Evolutionary conservation across 2,888 invertebrate genomes (phyloP).

Genomic region (Drosophila dives): DNA sequence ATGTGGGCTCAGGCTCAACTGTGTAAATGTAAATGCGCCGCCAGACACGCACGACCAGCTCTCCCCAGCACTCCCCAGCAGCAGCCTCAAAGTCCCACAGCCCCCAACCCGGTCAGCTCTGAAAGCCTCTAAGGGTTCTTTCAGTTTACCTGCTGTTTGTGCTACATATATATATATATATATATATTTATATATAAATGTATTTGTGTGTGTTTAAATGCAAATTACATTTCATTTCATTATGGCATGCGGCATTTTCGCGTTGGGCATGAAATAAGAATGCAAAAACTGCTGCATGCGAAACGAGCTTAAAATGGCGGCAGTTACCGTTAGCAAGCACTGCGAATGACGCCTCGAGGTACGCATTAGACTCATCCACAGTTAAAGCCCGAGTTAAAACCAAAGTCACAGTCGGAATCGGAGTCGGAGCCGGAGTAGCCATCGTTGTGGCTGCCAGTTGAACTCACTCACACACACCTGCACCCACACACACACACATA

Average conservation of each 20-base stretch:
- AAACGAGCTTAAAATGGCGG: slow-evolving; percentile 78
- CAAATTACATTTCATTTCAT: slow-evolving; percentile 78
- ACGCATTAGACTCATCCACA: slow-evolving; percentile 63
- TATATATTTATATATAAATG: slow-evolving; percentile 11
- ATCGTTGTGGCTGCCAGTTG: slow-evolving; percentile 37
- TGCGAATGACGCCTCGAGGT: slow-evolving; percentile 60
- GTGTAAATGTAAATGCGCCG: slow-evolving; percentile 62
- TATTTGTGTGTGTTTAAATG: slow-evolving; percentile 67
- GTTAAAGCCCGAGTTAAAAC: slow-evolving; percentile 39
- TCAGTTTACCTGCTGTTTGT: slow-evolving; percentile 11
- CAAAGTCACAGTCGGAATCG: slow-evolving; percentile 8
- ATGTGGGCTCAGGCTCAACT: slow-evolving; percentile 55
- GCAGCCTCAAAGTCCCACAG: background rate
- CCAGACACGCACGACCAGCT: slow-evolving; percentile 56
- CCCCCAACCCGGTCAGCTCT: background rate
- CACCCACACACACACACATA: slow-evolving; percentile 17
- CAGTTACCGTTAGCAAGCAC: slow-evolving; percentile 69
- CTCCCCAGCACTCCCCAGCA: slow-evolving; percentile 4
- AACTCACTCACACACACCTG: slow-evolving; percentile 31
- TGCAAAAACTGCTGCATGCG: slow-evolving; percentile 64
- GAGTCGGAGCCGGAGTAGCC: slow-evolving; percentile 16
- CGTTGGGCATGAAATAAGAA: slow-evolving; percentile 65
- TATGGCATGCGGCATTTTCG: slow-evolving; percentile 74
- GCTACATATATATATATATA: slow-evolving; percentile 2
- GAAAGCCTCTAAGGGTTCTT: slow-evolving; percentile 37